phyloP scores from a whole-genome alignment of 2,113 vertebrate species.

The Eurypyga helias region DNA sequence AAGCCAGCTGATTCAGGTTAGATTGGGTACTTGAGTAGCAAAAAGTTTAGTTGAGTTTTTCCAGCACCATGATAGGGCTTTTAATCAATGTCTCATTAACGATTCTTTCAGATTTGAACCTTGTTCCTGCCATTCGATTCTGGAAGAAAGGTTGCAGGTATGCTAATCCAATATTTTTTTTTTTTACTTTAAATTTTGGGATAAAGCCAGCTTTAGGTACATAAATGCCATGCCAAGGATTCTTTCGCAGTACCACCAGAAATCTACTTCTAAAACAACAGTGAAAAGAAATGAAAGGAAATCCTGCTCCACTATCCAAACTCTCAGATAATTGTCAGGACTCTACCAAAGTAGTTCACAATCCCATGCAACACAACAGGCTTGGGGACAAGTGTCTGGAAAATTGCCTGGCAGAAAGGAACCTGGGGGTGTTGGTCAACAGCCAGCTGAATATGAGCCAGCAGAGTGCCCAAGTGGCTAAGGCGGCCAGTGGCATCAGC shows the following conservation, averaged over 20 bases:
- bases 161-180: background rate
- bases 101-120: background rate
- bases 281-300: background rate
- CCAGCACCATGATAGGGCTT: background rate
- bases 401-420: too few species aligned
- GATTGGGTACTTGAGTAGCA: background rate
- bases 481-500: too few species aligned
- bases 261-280: background rate
- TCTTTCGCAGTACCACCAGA: background rate
- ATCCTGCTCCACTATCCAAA: background rate
- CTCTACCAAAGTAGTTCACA: background rate
- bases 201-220: background rate
- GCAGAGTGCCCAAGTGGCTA: too few species aligned
- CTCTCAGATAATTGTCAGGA: background rate
- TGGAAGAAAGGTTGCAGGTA: background rate
- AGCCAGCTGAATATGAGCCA: too few species aligned
- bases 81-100: background rate
- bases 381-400: too few species aligned
- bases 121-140: background rate
- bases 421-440: too few species aligned
- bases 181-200: background rate
- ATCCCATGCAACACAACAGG: accelerated
- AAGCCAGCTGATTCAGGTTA: background rate
- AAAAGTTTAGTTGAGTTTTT: background rate
- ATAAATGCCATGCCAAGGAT: background rate